Evolutionary conservation across 2,113 vertebrate species (phyloP).

Genomic region (Aramus guarauna): DNA sequence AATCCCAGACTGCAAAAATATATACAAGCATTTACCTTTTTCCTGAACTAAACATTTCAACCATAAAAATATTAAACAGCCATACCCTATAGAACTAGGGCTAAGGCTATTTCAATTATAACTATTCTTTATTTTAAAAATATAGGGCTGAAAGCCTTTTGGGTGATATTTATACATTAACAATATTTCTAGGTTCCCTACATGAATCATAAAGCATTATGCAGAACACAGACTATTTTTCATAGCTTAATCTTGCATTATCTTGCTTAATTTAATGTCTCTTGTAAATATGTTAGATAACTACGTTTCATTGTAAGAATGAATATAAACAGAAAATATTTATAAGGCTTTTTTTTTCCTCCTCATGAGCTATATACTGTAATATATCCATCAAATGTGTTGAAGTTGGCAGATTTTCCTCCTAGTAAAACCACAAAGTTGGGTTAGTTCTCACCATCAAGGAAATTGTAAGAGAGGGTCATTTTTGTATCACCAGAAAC

Average conservation of each 20-base stretch:
- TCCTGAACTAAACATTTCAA: slow-evolving; percentile 79
- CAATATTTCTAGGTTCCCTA: slow-evolving; percentile 75
- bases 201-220: slow-evolving; percentile 71
- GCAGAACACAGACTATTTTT: slow-evolving; percentile 70
- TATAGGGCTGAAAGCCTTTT: slow-evolving; percentile 83
- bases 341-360: slow-evolving; percentile 66
- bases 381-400: slow-evolving; percentile 31
- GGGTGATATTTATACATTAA: slow-evolving; percentile 79
- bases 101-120: slow-evolving; percentile 78
- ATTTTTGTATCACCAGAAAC: slow-evolving; percentile 6
- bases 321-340: slow-evolving; percentile 68
- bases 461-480: neutral
- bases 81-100: slow-evolving; percentile 87
- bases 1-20: slow-evolving; percentile 77
- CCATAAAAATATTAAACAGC: slow-evolving; percentile 85
- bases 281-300: slow-evolving; percentile 72
- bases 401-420: slow-evolving; percentile 56
- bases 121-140: slow-evolving; percentile 84
- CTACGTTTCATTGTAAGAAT: slow-evolving; percentile 70
- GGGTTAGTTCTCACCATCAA: neutral
- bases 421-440: slow-evolving; percentile 1
- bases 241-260: slow-evolving; percentile 70
- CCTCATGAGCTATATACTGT: slow-evolving; percentile 13
- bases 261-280: slow-evolving; percentile 73
- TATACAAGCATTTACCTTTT: slow-evolving; percentile 80